Base-by-base conservation (phyloP, 2,888 invertebrate genomes). In the Platypus cylindrus region DNA sequence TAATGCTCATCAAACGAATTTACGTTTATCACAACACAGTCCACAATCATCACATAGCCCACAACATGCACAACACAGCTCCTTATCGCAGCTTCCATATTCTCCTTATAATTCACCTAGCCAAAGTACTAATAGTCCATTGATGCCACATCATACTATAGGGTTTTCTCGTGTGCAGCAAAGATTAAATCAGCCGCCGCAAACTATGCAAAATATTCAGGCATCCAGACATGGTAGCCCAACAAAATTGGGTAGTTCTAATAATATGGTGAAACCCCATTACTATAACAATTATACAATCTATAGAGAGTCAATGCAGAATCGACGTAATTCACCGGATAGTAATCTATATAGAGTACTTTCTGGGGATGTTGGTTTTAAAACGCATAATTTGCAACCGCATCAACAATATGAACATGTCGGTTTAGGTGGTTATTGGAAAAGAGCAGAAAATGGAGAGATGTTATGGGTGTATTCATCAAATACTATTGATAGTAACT, bases 381-480 rank as follows among this genome's bases (percentile, higher is more conserved):
- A 45, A 38, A 59, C 58, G 44, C 55, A 58, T 37, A 59, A 58
- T 37, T 50, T 59, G 28, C 57, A 59, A 41, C 56, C 60, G 1
- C 62, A 60, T 49, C 61, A 60, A 39, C 62, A 59, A 36, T 63
- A 60, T 44, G 62, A 60, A 45, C 58, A 56, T 34, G 38, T 22
- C 37, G 38, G 24, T 33, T 49, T 63, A 26, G 62, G 62, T 2
- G 63, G 63, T 3, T 58, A 54, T 45, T 63, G 62, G 62, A 59
- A 60, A 40, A 49, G 51, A 36, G 47, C 54, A 11, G 59, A 60
- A 37, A 58, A 47, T 35, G 62, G 62, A 5, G 60, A 62, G 40
- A 49, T 54, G 37, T 47, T 59, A 43, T 63, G 63, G 63, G 61
- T 56, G 36, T 53, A 53, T 34, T 51, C 53, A 9, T 47, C 49